Conservation (phyloP, 1,140 invertebrate genomes). For the Psix sp. region DNA sequence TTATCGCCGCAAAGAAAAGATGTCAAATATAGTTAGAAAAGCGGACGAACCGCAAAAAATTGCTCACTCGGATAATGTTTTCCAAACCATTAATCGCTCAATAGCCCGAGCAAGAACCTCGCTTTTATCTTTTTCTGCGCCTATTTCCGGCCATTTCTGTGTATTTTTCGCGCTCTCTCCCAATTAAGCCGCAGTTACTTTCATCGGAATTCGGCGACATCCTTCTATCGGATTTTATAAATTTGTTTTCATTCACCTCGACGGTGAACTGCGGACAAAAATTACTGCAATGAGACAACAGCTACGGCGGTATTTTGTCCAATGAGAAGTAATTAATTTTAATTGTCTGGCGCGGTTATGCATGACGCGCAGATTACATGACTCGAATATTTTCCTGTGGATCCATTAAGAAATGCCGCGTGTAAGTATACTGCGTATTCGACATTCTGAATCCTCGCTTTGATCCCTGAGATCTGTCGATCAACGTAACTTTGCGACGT, state of each 20-base stretch:
- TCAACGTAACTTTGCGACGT: conserved; percentile 60
- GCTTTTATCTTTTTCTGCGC: too few species aligned
- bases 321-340: conserved; percentile 70
- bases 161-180: not conserved
- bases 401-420: conserved; percentile 66
- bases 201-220: not conserved
- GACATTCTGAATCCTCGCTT: conserved; percentile 52
- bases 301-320: conserved; percentile 46
- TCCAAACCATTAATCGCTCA: too few species aligned
- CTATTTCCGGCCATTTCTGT: not conserved
- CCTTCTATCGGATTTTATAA: conserved; percentile 6
- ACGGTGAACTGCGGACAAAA: conserved; percentile 3
- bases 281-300: conserved; percentile 2
- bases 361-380: conserved; percentile 64
- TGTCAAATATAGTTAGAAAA: conserved; percentile 25
- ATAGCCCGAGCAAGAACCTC: too few species aligned
- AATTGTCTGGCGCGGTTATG: conserved; percentile 67
- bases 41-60: conserved; percentile 2
- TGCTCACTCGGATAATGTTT: not conserved
- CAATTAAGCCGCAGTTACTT: not conserved
- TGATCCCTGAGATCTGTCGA: conserved; percentile 57
- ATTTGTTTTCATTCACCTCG: conserved; percentile 19
- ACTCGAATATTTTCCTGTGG: conserved; percentile 66
- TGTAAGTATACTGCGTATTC: conserved; percentile 64
- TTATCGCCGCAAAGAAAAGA: conserved; percentile 38